Evolutionary conservation across 2,888 invertebrate species (phyloP), one percentile per base, ranked within the genome.

Genomic region (Ashinkailepas kermadecensis): DNA sequence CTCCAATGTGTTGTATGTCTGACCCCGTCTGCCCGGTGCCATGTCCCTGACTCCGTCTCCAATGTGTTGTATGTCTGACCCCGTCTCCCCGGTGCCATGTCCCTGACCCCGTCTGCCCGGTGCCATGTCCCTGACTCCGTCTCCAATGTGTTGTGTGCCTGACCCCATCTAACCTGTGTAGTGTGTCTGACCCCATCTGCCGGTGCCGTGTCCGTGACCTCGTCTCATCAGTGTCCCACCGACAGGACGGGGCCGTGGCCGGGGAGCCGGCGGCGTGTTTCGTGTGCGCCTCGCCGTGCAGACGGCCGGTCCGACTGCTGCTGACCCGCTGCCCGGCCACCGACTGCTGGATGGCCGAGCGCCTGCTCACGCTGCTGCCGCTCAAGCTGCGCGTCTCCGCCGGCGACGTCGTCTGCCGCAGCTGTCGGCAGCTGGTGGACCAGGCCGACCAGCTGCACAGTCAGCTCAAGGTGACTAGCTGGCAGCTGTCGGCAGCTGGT

Each of bases 401-500:
- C 8, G 21, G 0, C 0, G 74, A 74, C 54, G 21, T 54, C 56
- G 54, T 54, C 56, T 74, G 74, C 54, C 54, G 7, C 74, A 6
- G 74, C 74, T 74, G 74, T 3, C 74, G 74, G 56, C 74, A 56
- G 56, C 74, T 74, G 74, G 13, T 74, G 9, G 74, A 74, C 4
- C 74, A 56, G 74, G 74, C 74, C 21, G 74, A 74, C 74, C 74
- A 10, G 39, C 39, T 23, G 12, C 74, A 74, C 74, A 74, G 21
- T 21, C 54, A 56, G 56, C 74, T 74, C 15, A 74, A 74, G 74
- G 74, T 74, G 74, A 12, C 39, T 4, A 39, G 39, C 4, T 1
- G 39, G 39, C 39, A 39, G 39, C 39, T 39, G 74, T 3, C 74
- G 74, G 56, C 74, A 56, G 56, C 74, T 74, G 74, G 13, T 74